Conservation (phyloP, 2,113 vertebrate species). For the Pandion haliaetus region DNA sequence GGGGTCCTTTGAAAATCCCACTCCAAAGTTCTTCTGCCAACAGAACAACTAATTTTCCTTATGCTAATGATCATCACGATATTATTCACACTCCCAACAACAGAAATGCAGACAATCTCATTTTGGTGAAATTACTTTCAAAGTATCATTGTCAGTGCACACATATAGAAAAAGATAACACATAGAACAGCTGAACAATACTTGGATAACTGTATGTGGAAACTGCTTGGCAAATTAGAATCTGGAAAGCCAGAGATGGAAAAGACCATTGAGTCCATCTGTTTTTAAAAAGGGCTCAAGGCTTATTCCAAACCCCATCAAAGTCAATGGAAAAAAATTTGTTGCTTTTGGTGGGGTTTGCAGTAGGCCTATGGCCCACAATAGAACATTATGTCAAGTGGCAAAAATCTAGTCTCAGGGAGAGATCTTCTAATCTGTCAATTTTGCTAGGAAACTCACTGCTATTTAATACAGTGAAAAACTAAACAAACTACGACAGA, state of each 20-base stretch:
- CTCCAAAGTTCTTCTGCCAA: neutral
- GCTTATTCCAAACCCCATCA: neutral
- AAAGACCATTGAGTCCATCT: neutral
- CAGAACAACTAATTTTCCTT: neutral
- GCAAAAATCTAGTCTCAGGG: neutral
- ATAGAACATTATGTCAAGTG: neutral
- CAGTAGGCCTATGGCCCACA: neutral
- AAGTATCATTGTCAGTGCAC: conserved; percentile 4
- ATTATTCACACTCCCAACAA: neutral
- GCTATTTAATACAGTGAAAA: neutral
- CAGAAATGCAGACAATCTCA: neutral
- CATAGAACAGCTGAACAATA: conserved; percentile 2
- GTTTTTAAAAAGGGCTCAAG: neutral
- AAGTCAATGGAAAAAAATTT: neutral
- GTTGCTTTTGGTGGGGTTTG: neutral
- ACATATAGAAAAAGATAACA: conserved; percentile 48
- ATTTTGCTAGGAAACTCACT: neutral
- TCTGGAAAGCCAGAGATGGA: neutral
- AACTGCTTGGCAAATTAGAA: neutral
- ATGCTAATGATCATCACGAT: neutral
- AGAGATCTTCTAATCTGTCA: neutral
- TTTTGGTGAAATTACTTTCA: neutral
- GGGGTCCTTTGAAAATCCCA: neutral
- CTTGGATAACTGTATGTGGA: neutral
- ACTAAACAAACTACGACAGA: neutral